These are phyloP conservation scores for Nowickia ferox DNA, from an alignment of 2,888 invertebrate genomes.

Conservation along the genomic window DNA sequence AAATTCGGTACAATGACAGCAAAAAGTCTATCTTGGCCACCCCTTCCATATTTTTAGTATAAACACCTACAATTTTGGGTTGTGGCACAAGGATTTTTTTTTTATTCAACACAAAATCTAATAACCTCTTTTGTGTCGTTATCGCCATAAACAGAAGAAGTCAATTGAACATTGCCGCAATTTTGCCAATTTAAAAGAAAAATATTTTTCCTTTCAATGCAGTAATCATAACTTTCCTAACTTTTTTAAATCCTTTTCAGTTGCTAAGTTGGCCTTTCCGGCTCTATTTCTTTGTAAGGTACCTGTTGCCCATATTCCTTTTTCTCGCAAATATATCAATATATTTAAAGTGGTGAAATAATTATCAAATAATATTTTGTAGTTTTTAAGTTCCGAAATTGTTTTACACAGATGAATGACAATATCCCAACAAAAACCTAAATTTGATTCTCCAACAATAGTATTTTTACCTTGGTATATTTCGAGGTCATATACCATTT, in stretches of 20 bases:
- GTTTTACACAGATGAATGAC: no score
- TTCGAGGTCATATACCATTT: not conserved
- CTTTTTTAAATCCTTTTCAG: slow-evolving; percentile 14
- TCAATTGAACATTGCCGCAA: not conserved
- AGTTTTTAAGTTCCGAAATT: not conserved
- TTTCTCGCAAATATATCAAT: not conserved
- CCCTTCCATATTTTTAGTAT: slow-evolving; percentile 22
- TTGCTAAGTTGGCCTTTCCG: no score
- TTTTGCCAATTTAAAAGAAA: not conserved
- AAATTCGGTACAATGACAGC: slow-evolving; percentile 14
- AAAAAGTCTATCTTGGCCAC: slow-evolving; percentile 39
- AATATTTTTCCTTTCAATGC: slow-evolving; percentile 10
- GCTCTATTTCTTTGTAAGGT: not conserved
- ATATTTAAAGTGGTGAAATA: not conserved
- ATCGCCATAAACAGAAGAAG: slow-evolving; percentile 4
- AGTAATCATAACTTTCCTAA: not conserved
- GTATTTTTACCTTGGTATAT: no score
- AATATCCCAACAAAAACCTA: no score
- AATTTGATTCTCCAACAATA: no score
- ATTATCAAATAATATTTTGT: slow-evolving; percentile 6
- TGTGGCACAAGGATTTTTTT: not conserved
- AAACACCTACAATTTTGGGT: not conserved
- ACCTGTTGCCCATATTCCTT: slow-evolving; percentile 8
- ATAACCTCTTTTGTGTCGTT: no score
- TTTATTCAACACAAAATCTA: no score